Evolutionary conservation across 2,888 invertebrate species (phyloP), one percentile per base, ranked within the genome.

Genomic region (Nomada hirtipes): DNA sequence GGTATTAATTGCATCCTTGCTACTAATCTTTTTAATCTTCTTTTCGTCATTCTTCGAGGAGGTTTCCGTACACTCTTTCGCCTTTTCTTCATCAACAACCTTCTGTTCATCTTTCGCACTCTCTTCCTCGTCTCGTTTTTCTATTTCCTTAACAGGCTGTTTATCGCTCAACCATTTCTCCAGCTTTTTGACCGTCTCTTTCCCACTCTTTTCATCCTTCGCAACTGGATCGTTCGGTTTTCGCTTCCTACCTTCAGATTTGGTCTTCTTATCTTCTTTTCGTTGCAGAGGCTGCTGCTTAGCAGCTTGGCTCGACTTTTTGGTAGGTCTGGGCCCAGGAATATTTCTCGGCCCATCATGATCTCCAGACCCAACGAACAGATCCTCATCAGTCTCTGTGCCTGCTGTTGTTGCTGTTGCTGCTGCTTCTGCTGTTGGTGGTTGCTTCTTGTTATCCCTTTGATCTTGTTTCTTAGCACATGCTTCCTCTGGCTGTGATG

Each of bases 311-410:
- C 80, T 69, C 73, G 90, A 86, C 84, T 93, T 93, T 82, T 93
- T 93, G 88, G 90, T 63, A 91, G 91, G 86, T 82, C 93, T 93
- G 92, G 91, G 20, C 93, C 93, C 92, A 93, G 89, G 79, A 90
- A 92, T 61, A 93, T 91, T 88, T 93, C 93, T 91, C 91, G 92
- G 18, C 93, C 93, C 93, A 93, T 93, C 93, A 93, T 94, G 88
- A 93, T 93, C 91, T 93, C 93, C 87, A 92, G 92, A 76, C 91
- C 93, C 90, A 93, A 92, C 76, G 91, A 93, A 89, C 92, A 92
- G 73, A 93, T 92, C 84, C 91, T 91, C 91, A 90, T 92, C 88
- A 91, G 78, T 47, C 82, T 81, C 81, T 11, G 81, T 72, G 76
- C 71, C 65, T 50, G 74, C 1, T 59, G 67, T 2, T 87, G 92